phyloP scores from a whole-genome alignment of 2,797 vertebrate genomes.

The Clamator glandarius region DNA sequence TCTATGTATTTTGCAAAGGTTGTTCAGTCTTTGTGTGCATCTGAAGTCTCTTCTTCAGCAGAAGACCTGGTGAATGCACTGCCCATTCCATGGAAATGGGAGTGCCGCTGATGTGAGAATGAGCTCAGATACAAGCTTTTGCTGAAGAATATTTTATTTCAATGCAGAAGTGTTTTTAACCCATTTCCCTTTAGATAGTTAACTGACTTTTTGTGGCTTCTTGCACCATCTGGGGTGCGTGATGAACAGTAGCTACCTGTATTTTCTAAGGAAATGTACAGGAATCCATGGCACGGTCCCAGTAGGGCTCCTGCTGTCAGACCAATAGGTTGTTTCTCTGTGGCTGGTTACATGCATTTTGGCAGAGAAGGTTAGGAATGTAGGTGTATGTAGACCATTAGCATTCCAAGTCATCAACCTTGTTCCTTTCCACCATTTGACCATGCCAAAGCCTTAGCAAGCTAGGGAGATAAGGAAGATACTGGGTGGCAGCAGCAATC shows the following conservation, averaged over 20 bases:
- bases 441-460: background rate
- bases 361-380: background rate
- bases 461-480: background rate
- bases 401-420: background rate
- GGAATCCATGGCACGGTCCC: background rate
- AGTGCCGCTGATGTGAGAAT: background rate
- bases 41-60: background rate
- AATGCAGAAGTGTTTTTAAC: background rate
- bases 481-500: background rate
- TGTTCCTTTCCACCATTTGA: background rate
- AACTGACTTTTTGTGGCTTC: background rate
- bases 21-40: background rate
- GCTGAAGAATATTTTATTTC: background rate
- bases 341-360: background rate
- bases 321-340: background rate
- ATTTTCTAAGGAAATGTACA: background rate
- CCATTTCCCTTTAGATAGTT: background rate
- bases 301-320: background rate
- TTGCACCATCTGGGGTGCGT: accelerated
- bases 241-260: accelerated
- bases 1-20: background rate
- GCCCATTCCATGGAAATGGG: background rate
- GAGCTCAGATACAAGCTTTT: background rate
- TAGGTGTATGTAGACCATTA: background rate
- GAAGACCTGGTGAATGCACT: background rate